A percentile compares a stretch with the other conserved stretches of the same genome.
phyloP scores from a whole-genome alignment of 1,140 invertebrate species.

The Drosophila quadrilineata region DNA sequence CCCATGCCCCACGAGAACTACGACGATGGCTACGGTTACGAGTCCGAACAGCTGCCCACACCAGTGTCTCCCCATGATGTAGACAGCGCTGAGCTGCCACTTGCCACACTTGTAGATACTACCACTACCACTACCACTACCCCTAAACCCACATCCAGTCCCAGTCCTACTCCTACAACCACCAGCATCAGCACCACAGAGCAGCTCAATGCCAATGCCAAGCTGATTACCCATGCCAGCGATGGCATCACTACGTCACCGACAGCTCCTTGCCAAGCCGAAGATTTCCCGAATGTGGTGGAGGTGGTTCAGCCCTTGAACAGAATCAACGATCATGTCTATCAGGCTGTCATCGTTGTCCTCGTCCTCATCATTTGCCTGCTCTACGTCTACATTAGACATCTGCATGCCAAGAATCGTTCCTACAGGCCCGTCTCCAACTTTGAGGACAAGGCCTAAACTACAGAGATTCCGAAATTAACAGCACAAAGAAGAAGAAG shows the following conservation, averaged over 20 bases:
- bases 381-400: slow-evolving; percentile 36
- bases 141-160: slow-evolving; percentile 2
- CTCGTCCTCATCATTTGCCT: not conserved
- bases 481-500: slow-evolving; percentile 4
- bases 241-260: slow-evolving; percentile 10
- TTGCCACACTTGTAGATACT: not conserved
- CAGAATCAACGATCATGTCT: not conserved
- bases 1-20: slow-evolving; percentile 59
- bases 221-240: not conserved
- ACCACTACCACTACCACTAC: not conserved
- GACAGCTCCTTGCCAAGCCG: slow-evolving; percentile 23
- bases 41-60: slow-evolving; percentile 1
- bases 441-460: slow-evolving; percentile 71
- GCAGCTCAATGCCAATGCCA: not conserved
- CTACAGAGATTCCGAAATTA: slow-evolving; percentile 24
- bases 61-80: too few species aligned
- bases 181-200: not conserved
- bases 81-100: slow-evolving; percentile 5
- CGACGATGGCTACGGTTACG: slow-evolving; percentile 37
- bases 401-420: slow-evolving; percentile 67
- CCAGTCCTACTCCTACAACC: not conserved
- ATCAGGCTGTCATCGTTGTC: slow-evolving; percentile 8
- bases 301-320: slow-evolving; percentile 23
- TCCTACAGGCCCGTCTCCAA: slow-evolving; percentile 75
- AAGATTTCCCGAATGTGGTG: slow-evolving; percentile 52